Percentiles rank a stretch among this genome's conserved stretches.
Conservation (phyloP, 23 tunicate genomes). For the Diplosoma virens region DNA sequence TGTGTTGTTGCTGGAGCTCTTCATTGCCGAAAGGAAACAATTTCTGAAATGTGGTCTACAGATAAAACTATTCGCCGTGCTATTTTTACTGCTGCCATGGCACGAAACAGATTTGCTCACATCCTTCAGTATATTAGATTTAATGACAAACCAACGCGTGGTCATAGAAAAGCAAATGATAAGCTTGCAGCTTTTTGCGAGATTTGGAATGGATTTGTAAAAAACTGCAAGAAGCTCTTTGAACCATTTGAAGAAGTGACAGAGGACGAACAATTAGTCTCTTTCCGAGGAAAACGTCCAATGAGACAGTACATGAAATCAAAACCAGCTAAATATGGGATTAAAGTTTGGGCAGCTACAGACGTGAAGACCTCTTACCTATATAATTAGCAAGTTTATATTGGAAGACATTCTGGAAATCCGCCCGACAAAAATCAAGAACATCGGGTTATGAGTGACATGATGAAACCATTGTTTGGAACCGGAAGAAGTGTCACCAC, state of each 20-base stretch:
- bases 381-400: no score
- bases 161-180: constrained; percentile 24
- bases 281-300: constrained; percentile 29
- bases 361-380: constrained; percentile 28
- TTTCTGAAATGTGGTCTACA: constrained; percentile 32
- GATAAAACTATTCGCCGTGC: constrained; percentile 20
- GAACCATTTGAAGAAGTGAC: constrained; percentile 30
- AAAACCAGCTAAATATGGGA: constrained; percentile 32
- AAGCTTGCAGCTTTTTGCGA: constrained; percentile 28
- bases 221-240: constrained; percentile 26
- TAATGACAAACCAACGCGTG: constrained; percentile 28
- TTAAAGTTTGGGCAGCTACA: constrained; percentile 36
- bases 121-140: constrained; percentile 32
- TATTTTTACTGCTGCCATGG: constrained; percentile 34
- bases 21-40: constrained; percentile 23
- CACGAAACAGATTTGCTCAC: constrained; percentile 34
- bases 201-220: constrained; percentile 22
- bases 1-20: constrained; percentile 34
- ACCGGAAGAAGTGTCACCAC: constrained; percentile 33
- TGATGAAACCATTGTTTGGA: constrained; percentile 33
- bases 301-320: constrained; percentile 32
- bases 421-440: constrained; percentile 3
- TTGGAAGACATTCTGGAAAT: constrained; percentile 1
- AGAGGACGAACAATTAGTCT: constrained; percentile 20
- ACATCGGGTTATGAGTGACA: constrained; percentile 29